Evolutionary conservation across 2,888 invertebrate species (phyloP), one percentile per base, ranked within the genome.

Genomic region (Eulithis testata): DNA sequence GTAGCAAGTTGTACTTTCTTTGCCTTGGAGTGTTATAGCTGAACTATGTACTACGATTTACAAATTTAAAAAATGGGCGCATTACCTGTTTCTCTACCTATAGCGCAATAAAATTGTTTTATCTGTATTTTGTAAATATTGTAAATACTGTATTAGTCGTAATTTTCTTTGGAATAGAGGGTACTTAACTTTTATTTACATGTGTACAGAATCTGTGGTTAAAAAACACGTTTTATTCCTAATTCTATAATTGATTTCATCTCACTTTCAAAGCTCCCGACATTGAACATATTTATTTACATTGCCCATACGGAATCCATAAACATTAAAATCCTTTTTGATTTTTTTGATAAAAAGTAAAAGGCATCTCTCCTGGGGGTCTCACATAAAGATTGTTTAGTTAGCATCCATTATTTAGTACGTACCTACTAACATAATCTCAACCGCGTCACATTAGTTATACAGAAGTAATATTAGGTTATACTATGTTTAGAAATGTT

Each of bases 361-460:
- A 63, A 66, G 65, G 66, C 40, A 47, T 65, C 66, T 62, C 64
- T 59, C 68, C 69, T 68, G 72, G 72, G 69, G 70, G 70, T 68
- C 70, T 63, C 54, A 56, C 65, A 55, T 64, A 57, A 64, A 66
- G 66, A 62, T 65, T 51, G 55, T 44, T 56, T 55, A 62, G 60
- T 43, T 67, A 58, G 50, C 55, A 65, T 52, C 40, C 43, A 60
- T 60, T 66, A 62, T 50, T 58, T 62, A 54, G 47, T 62, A 59
- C 21, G 21, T 21, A 21, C n/a, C n/a, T n/a, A n/a, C 37, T 21
- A 14, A 40, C 45, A 47, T 61, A 31, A 31, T 21, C 36, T 27
- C 11, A 51, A 60, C 53, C 3, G 21, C 45, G 14, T 49, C 6
- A 50, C 21, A 36, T 54, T 50, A 43, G 50, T 53, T 31, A 21